Evolutionary conservation across 2,797 vertebrate species (phyloP).

Genomic region (Cirrhinus molitorella): DNA sequence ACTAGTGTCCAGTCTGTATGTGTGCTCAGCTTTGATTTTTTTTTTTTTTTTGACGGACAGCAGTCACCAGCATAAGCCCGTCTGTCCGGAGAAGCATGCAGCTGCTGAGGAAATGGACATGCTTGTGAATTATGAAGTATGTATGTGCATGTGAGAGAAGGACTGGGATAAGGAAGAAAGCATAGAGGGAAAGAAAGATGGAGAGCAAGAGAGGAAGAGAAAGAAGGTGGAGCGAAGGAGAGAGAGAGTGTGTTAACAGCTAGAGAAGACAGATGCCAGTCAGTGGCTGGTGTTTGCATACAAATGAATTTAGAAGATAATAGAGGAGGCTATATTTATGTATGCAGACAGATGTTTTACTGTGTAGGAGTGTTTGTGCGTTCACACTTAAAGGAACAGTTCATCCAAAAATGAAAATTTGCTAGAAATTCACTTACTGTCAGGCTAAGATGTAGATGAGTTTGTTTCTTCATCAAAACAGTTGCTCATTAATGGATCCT

Average conservation of each 20-base stretch:
- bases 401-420: not conserved
- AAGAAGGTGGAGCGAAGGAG: not conserved
- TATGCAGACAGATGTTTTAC: not conserved
- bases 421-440: not conserved
- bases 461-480: too few species aligned
- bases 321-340: conserved; percentile 20
- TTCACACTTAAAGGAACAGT: conserved; percentile 4
- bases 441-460: too few species aligned
- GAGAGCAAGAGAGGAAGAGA: conserved; percentile 10
- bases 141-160: conserved; percentile 6
- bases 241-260: not conserved
- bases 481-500: not conserved
- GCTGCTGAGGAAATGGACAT: conserved; percentile 44
- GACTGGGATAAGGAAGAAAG: conserved; percentile 4
- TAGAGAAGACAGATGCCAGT: conserved; percentile 18
- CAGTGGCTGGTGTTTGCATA: conserved; percentile 34
- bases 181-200: not conserved
- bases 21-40: conserved; percentile 35
- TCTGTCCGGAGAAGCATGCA: not conserved
- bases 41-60: conserved; percentile 41
- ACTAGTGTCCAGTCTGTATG: conserved; percentile 38
- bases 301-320: conserved; percentile 14
- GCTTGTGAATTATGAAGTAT: conserved; percentile 46
- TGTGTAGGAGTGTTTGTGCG: conserved; percentile 11
- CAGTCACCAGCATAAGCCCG: conserved; percentile 23